A percentile compares a stretch with the other conserved stretches of the same genome.
Conservation (phyloP, 2,888 invertebrate species). For the Pyrrhia umbra region DNA sequence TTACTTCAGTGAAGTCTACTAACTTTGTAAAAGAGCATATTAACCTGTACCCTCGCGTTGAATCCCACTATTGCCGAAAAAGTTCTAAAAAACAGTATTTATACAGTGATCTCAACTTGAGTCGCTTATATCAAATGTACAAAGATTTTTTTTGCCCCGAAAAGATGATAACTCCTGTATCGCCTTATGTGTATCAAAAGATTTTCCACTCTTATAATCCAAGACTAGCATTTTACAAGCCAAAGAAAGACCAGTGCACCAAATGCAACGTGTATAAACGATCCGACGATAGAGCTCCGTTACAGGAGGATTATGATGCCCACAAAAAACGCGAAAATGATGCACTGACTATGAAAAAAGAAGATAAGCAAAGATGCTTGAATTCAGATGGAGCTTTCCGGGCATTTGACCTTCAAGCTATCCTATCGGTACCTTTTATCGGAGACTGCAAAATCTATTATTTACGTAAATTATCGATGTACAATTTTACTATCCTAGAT, state of each 20-base stretch:
- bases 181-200: slow-evolving; percentile 4
- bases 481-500: slow-evolving; percentile 13
- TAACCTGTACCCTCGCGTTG: slow-evolving; percentile 19
- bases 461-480: no score
- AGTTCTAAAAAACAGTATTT: slow-evolving; percentile 22
- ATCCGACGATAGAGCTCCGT: slow-evolving; percentile 7
- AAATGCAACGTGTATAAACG: slow-evolving; percentile 41
- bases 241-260: slow-evolving; percentile 26
- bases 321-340: slow-evolving; percentile 22
- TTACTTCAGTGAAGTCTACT: slow-evolving; percentile 13
- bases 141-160: no score
- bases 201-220: slow-evolving; percentile 6
- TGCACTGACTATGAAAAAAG: slow-evolving; percentile 27
- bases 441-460: no score
- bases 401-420: slow-evolving; percentile 35
- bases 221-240: slow-evolving; percentile 32
- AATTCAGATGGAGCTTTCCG: slow-evolving; percentile 26
- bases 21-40: slow-evolving; percentile 14
- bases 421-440: no score
- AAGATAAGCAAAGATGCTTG: slow-evolving; percentile 31
- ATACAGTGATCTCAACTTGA: slow-evolving; percentile 15
- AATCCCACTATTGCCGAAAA: slow-evolving; percentile 20
- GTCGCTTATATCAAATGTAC: no score
- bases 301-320: no score
- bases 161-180: not conserved